phyloP scores from a whole-genome alignment of 2,113 vertebrate species.

The Eira barbara region DNA sequence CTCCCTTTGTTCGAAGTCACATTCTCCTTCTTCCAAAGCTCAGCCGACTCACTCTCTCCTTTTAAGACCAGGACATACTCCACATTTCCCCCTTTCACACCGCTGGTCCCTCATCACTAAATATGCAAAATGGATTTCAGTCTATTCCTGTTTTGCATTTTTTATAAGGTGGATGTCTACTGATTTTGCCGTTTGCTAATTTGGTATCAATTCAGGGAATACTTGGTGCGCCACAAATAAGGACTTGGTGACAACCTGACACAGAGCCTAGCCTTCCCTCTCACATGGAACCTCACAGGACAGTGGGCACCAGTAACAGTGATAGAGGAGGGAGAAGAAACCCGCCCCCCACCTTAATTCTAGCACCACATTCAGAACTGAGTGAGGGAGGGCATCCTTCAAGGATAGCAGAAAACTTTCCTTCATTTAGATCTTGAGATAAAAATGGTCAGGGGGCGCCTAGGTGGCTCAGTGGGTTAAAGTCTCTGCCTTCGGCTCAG shows the following conservation, averaged over 20 bases:
- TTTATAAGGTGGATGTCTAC: neutral
- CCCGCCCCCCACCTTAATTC: neutral
- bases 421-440: neutral
- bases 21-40: slow-evolving; percentile 25
- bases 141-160: neutral
- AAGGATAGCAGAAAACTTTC: neutral
- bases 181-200: neutral
- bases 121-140: neutral
- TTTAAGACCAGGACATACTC: neutral
- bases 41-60: slow-evolving; percentile 23
- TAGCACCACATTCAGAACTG: neutral
- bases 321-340: neutral
- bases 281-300: neutral
- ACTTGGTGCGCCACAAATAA: neutral
- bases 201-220: neutral
- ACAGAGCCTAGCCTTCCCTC: neutral
- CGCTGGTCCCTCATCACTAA: neutral
- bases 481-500: too few relatives aligned
- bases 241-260: neutral
- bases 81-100: neutral
- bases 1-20: slow-evolving; percentile 52
- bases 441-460: neutral
- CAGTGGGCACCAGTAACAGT: rapidly evolving
- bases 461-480: too few relatives aligned
- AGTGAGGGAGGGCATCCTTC: neutral